A percentile compares a stretch with the other conserved stretches of the same genome.
Conservation (phyloP, 1,140 invertebrate species). For the Hylaeus anthracinus region DNA sequence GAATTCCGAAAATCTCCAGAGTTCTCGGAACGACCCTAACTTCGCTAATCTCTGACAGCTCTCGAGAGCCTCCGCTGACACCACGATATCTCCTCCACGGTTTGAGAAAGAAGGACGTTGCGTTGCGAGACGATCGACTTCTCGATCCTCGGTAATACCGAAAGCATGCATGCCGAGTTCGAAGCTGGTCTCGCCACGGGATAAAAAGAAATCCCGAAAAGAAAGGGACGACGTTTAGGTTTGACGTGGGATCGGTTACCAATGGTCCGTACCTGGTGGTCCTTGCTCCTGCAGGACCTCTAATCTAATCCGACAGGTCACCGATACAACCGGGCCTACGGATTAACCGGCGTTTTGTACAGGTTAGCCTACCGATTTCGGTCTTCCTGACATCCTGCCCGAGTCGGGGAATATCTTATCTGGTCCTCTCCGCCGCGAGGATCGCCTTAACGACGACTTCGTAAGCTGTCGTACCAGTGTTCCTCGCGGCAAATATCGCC, state of each 20-base stretch:
- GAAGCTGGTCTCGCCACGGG: not conserved
- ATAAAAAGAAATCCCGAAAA: constrained; percentile 33
- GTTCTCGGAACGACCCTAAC: not conserved
- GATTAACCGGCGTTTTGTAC: constrained; percentile 72
- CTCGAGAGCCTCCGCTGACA: not conserved
- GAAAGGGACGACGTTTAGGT: constrained; percentile 42
- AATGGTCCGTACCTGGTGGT: constrained; percentile 65
- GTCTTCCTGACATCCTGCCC: constrained; percentile 30
- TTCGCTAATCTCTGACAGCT: not conserved
- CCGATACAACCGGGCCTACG: constrained; percentile 62
- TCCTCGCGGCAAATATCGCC: not conserved
- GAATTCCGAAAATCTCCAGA: not conserved
- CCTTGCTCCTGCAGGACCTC: constrained; percentile 50
- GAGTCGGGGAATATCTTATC: constrained; percentile 38
- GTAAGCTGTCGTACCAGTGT: constrained; percentile 19
- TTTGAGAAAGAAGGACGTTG: not conserved
- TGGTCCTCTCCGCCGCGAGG: constrained; percentile 10
- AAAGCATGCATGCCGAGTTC: constrained; percentile 10
- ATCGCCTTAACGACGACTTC: constrained; percentile 35
- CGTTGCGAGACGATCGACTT: not conserved
- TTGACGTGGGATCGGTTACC: constrained; percentile 65
- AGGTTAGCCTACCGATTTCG: constrained; percentile 70
- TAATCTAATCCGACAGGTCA: constrained; percentile 75
- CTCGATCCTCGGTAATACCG: not conserved
- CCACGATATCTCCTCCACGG: not conserved